Conservation (phyloP, 2,113 vertebrate genomes). For the Setophaga coronata region DNA sequence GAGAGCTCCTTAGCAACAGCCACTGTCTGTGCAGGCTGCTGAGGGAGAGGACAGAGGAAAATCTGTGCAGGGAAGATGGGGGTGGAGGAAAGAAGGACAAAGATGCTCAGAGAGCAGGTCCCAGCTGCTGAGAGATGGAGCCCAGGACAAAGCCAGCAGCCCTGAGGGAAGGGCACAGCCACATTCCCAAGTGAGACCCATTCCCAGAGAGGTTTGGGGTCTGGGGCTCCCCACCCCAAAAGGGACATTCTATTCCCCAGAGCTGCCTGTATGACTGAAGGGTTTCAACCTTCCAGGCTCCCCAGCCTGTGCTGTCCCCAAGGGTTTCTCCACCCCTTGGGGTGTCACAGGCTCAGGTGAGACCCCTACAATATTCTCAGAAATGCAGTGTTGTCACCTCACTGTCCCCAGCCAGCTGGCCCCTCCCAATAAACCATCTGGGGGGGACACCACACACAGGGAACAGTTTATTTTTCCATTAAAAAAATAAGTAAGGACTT, state of each 20-base stretch:
- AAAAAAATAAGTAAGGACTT: constrained; percentile 61
- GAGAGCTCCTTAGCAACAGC: constrained; percentile 49
- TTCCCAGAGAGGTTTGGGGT: neutral
- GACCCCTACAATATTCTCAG: neutral
- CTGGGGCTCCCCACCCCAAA: neutral
- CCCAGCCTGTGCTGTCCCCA: neutral
- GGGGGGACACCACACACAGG: neutral
- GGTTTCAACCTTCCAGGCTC: neutral
- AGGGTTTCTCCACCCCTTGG: neutral
- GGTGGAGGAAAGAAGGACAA: neutral
- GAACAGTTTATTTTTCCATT: constrained; percentile 62
- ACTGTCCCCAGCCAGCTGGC: neutral
- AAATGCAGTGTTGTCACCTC: neutral
- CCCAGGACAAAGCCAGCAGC: neutral
- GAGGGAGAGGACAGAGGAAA: neutral
- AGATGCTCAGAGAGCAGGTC: neutral
- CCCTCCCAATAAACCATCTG: neutral
- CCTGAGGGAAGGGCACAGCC: neutral
- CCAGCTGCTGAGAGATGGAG: neutral
- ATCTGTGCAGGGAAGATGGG: neutral
- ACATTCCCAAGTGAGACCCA: neutral
- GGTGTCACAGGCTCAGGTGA: neutral
- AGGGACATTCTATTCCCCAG: neutral
- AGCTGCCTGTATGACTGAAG: neutral
- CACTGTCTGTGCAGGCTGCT: neutral